Base-by-base conservation (phyloP, 2,888 invertebrate species). In the Tillus elongatus region DNA sequence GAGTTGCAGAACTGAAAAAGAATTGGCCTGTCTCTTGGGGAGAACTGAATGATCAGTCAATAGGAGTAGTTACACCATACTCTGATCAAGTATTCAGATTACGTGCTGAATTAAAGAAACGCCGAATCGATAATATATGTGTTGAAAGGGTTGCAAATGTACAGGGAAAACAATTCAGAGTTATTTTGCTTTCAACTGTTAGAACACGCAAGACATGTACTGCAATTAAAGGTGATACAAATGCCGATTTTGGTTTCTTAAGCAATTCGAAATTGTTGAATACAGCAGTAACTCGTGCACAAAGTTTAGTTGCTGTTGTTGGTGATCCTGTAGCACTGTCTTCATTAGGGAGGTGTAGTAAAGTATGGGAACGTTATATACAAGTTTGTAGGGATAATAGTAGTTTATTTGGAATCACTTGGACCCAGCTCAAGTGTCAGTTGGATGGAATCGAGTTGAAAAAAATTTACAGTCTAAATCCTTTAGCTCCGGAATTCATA, bases 91-190 rank as follows among this genome's bases (percentile, higher is more conserved):
- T 68, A 10, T 75, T 77, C 49, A 71, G 82, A 43, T 85, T 89
- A 44, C 72, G 88, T 39, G 75, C 76, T 15, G 86, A 86, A 53
- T 62, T 89, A 36, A 68, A 86, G 14, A 84, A 84, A 54, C 71
- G 79, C 3, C 72, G 79, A 15, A 72, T 88, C 63, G 75, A 74
- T 44, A 79, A 79, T 39, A 80, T 88, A 30, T 82, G 83, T 8
- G 88, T 88, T 2, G 88, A 88, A 56, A 68, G 87, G 40, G 86
- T 88, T 2, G 68, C 85, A 8, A 88, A 88, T 63, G 86, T 87
- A 1, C 88, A 88, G 67, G 88, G 88, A 56, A 89, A 88, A 57
- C 87, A 89, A 63, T 89, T 87, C 58, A 72, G 86, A 4, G 86
- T 81, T 1, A 78, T 89, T 33, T 81, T 89, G 54, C 66, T 89